Evolutionary conservation across 1,140 invertebrate genomes (phyloP), one percentile per base, ranked within the genome.

Genomic region (Grapholita molesta): DNA sequence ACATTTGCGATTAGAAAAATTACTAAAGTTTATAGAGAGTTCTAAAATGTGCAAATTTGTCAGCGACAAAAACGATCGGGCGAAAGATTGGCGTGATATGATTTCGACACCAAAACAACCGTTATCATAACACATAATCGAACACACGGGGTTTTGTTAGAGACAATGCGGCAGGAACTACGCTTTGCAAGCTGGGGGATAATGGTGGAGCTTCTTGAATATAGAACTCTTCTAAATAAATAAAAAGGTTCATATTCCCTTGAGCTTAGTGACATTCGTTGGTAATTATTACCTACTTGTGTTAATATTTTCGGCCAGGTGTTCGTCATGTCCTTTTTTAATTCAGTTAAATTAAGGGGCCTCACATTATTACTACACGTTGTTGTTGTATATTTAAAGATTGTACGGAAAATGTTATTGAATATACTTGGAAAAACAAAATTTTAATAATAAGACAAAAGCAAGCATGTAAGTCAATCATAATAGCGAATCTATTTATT

Each of bases 91-190:
- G 15, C 25, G 6, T 35, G n/a, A 66, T 42, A 68, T 67, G 69
- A 68, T 71, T 73, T 74, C 67, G 65, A 75, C 75, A 74, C 32
- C 69, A 69, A 74, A 68, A 68, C 55, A 61, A 57, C 69, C 66
- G 65, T 76, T 84, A 85, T 86, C 84, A 70, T 42, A 72, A 66
- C 57, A 71, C 75, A 82, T 74, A 78, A 89, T 89, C 86, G 68
- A 67, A 35, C 70, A 71, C 42, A 55, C 70, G 70, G 72, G 72
- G 70, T 78, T 77, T 74, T 77, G 74, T 77, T 65, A 71, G 80
- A 81, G 80, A 88, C 85, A 89, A 89, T 84, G 68, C 64, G 67
- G 79, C 85, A 86, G 87, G 87, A 89, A 87, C 78, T 82, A 84
- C 78, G 87, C 74, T 83, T 66, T 73, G 75, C 69, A 72, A 61